Conservation (phyloP, 2,797 vertebrate species). For the Labroides dimidiatus region DNA sequence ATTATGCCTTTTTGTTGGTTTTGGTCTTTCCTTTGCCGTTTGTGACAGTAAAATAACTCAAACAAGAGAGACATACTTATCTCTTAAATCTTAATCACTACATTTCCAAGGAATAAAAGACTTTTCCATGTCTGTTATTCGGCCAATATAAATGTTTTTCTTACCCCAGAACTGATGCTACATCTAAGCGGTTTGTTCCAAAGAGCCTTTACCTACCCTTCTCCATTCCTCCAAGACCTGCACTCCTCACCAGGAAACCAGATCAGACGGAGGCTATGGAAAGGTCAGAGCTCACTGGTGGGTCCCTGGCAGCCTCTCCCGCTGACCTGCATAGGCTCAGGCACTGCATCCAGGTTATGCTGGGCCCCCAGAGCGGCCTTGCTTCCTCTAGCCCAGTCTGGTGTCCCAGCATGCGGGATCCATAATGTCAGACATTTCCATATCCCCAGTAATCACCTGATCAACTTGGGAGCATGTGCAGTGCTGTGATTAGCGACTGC, state of each 20-base stretch:
- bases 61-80: background rate
- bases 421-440: conserved; percentile 75
- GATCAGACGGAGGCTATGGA: conserved; percentile 56
- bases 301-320: conserved; percentile 48
- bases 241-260: conserved; percentile 37
- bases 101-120: background rate
- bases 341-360: conserved; percentile 28
- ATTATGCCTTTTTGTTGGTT: background rate
- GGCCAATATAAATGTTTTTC: background rate
- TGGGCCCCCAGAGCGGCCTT: conserved; percentile 29
- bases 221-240: conserved; percentile 33
- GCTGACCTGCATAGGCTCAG: conserved; percentile 53
- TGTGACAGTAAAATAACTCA: background rate
- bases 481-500: conserved; percentile 65
- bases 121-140: background rate
- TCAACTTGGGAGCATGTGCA: conserved; percentile 53
- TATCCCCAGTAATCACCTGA: conserved; percentile 67
- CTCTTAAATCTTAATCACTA: background rate
- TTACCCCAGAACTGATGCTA: background rate
- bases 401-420: conserved; percentile 65
- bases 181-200: background rate
- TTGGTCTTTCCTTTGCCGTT: background rate
- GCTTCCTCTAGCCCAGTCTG: conserved; percentile 57
- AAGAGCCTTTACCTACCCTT: background rate
- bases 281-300: conserved; percentile 71